Conservation (phyloP, 2,797 vertebrate species). For the Limosa lapponica region DNA sequence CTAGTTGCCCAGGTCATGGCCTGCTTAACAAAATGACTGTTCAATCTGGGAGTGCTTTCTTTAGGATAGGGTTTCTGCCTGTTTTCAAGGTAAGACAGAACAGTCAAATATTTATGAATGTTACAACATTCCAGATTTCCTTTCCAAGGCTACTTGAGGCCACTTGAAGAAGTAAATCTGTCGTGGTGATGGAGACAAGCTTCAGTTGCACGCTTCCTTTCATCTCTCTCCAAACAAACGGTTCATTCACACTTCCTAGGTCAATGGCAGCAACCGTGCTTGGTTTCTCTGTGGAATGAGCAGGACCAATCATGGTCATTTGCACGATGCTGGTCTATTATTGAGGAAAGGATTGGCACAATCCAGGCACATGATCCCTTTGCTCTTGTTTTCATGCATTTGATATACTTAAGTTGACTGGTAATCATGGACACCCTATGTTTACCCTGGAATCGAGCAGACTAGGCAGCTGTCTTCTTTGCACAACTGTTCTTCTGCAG, state of each 20-base stretch:
- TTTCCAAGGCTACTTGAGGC: conserved; percentile 68
- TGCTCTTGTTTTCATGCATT: background rate
- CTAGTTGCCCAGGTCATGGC: conserved; percentile 30
- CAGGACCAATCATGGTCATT: background rate
- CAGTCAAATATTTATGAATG: conserved; percentile 71
- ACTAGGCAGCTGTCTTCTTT: background rate
- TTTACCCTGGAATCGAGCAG: background rate
- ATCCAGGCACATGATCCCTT: background rate
- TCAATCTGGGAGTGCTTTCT: conserved; percentile 58
- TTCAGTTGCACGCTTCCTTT: conserved; percentile 64
- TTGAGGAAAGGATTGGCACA: background rate
- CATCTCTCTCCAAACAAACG: conserved; percentile 61
- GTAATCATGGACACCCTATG: background rate
- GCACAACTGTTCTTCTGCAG: background rate
- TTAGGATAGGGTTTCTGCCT: conserved; percentile 69
- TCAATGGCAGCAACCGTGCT: conserved; percentile 8
- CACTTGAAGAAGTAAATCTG: conserved; percentile 72
- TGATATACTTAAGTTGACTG: background rate
- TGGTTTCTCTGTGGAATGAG: background rate
- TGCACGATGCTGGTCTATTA: background rate
- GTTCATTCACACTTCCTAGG: conserved; percentile 68
- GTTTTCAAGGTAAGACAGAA: conserved; percentile 72
- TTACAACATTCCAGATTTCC: conserved; percentile 71
- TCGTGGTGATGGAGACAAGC: conserved; percentile 64
- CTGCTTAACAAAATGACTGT: conserved; percentile 67